phyloP scores from a whole-genome alignment of 1,140 invertebrate genomes.

The Panonychus citri region DNA sequence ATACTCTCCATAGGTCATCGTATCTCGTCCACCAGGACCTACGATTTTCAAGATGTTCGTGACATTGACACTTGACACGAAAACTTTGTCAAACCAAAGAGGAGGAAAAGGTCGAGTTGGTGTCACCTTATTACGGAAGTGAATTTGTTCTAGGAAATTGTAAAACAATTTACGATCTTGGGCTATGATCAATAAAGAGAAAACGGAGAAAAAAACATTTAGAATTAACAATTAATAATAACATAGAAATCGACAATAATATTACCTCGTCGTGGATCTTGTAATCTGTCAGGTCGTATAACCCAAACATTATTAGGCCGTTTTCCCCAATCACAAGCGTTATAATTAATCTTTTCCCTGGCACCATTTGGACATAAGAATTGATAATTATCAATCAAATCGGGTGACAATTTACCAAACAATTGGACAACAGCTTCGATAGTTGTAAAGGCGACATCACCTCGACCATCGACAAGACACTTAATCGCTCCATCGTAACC shows the following conservation, averaged over 20 bases:
- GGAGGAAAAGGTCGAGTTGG: not conserved
- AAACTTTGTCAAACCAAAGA: constrained; percentile 6
- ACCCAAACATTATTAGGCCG: constrained; percentile 14
- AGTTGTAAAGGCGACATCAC: constrained; percentile 60
- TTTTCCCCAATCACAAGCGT: constrained; percentile 10
- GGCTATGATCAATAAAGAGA: not conserved
- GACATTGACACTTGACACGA: constrained; percentile 6
- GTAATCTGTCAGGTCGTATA: constrained; percentile 1
- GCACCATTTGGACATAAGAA: constrained; percentile 57
- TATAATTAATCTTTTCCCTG: constrained; percentile 20
- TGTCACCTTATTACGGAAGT: constrained; percentile 1
- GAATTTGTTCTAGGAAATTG: constrained; percentile 6
- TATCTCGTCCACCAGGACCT: constrained; percentile 1
- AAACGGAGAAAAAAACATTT: not conserved
- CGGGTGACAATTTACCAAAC: constrained; percentile 26
- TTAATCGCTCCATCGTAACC: constrained; percentile 58
- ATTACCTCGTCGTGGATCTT: not conserved
- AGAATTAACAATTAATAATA: not conserved
- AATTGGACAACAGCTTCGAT: constrained; percentile 43
- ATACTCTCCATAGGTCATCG: not conserved
- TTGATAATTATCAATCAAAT: constrained; percentile 27
- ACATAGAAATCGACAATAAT: no score
- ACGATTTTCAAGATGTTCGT: constrained; percentile 2
- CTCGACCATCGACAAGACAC: constrained; percentile 49
- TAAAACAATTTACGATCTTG: constrained; percentile 6